Evolutionary conservation across 1,140 invertebrate genomes (phyloP), one percentile per base, ranked within the genome.

Genomic region (Drosophila baimaii): DNA sequence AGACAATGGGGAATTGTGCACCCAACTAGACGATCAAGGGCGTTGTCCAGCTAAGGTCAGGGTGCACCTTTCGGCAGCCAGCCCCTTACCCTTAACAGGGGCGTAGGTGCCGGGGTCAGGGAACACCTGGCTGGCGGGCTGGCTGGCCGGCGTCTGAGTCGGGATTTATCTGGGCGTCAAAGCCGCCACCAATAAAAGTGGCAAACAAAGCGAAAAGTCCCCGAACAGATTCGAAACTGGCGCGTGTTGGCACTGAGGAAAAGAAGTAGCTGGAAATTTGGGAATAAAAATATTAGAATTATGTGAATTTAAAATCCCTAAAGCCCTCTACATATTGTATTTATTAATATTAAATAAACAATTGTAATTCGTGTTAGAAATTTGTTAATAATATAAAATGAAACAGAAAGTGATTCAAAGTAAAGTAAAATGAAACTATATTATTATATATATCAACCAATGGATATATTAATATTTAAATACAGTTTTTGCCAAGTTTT

Each of bases 121-220:
- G 55, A 65, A 79, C 80, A 82, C 79, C 80, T 82, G 81, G 69
- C 77, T 43, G 33, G 19, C 62, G 49, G 54, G 43, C 62, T 54
- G 69, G 13, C 77, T 59, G 44, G 29, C 12, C 25, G 47, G 57
- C 56, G 68, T 73, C 59, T 79, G 71, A 65, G 52, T 72, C 72
- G 37, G 72, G 76, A 55, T 71, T 78, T 86, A 66, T 52, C 29
- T 66, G 65, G 82, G 76, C 81, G 62, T 84, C 78, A 78, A 77
- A 76, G 77, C 64, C 44, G 77, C 72, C 65, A 81, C 65, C 78
- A 81, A 82, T 79, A 81, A 86, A 81, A 85, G 61, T 74, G 68
- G 74, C 47, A 52, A 81, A 81, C 78, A 81, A 84, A 77, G 61
- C 52, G 49, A 69, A 69, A 76, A 72, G 41, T 64, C 41, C 39